Conservation (phyloP, 2,797 vertebrate genomes). For the Myotis vivesi region DNA sequence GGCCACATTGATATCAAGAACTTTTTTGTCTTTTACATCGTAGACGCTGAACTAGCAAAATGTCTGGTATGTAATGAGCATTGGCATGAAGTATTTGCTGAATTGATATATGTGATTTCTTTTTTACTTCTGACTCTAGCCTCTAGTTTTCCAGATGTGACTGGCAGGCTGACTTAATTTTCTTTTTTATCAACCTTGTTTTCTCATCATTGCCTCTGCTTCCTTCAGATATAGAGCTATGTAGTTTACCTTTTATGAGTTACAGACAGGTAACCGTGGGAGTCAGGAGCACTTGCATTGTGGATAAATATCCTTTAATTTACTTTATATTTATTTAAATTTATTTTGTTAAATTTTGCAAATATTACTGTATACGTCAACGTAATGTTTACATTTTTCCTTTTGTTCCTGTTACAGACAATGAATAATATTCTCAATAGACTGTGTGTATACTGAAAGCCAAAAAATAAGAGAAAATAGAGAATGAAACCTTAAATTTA, state of each 20-base stretch:
- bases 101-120: not conserved
- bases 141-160: not conserved
- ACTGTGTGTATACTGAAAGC: not conserved
- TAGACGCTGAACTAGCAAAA: not conserved
- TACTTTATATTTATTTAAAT: not conserved
- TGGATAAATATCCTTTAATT: slow-evolving; percentile 3
- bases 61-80: not conserved
- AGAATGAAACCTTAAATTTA: not conserved
- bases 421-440: not conserved
- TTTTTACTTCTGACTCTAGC: not conserved
- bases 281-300: too few species aligned
- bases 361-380: slow-evolving; percentile 1
- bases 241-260: too few species aligned
- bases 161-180: not conserved
- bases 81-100: not conserved
- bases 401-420: not conserved
- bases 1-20: not conserved
- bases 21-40: not conserved
- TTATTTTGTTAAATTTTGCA: slow-evolving; percentile 43
- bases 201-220: not conserved
- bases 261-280: too few species aligned
- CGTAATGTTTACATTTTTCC: not conserved
- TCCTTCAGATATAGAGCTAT: not conserved
- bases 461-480: not conserved
- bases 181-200: not conserved